Conservation (phyloP, 2,113 vertebrate species). For the Sciurus niger region DNA sequence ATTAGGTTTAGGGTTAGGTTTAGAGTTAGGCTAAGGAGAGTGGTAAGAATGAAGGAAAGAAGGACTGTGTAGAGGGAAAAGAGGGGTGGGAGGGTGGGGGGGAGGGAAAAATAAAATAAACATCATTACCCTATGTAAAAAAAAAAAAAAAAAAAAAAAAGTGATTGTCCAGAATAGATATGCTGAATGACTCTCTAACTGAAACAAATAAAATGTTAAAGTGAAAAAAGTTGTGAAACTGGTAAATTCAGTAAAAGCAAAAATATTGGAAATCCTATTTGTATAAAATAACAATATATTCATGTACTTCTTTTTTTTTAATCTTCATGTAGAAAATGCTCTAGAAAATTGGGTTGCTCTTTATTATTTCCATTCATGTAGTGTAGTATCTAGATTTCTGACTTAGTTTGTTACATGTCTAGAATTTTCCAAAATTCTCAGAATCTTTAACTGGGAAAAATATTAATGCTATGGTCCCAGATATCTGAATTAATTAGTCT, state of each 20-base stretch:
- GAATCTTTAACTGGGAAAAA: neutral
- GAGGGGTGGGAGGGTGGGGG: too few relatives aligned
- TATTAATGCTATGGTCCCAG: neutral
- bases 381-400: neutral
- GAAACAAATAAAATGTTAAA: slow-evolving; percentile 33
- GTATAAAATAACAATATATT: neutral
- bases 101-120: too few relatives aligned
- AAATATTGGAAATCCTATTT: neutral
- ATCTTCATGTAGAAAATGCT: neutral
- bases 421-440: neutral
- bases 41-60: too few relatives aligned
- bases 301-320: neutral
- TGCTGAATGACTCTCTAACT: neutral
- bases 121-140: neutral
- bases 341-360: neutral
- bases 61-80: too few relatives aligned
- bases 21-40: too few relatives aligned
- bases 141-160: slow-evolving; percentile 65
- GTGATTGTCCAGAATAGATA: neutral
- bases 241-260: neutral
- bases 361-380: neutral
- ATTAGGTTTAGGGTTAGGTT: too few relatives aligned
- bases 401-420: neutral
- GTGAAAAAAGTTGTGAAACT: neutral
- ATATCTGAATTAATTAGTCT: neutral